Conservation (phyloP, 2,888 invertebrate genomes). For the Cheilosia vulpina region DNA sequence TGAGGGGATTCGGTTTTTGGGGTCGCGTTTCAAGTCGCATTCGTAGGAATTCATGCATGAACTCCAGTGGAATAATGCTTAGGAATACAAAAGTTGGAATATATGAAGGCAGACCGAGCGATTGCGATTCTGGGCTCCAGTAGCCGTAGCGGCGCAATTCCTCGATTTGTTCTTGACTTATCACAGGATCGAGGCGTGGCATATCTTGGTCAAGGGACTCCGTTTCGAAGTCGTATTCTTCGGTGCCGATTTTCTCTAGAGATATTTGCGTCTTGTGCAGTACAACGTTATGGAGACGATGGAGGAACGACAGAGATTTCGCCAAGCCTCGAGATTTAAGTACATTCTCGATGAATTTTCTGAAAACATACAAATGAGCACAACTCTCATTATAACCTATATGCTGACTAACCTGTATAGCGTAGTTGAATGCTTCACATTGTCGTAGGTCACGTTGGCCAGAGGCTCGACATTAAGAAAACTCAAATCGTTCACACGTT, state of each 20-base stretch:
- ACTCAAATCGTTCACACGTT: constrained; percentile 81
- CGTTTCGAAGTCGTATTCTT: constrained; percentile 81
- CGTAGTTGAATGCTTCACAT: constrained; percentile 84
- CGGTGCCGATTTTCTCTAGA: constrained; percentile 85
- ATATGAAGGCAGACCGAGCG: constrained; percentile 93
- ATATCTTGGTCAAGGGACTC: constrained; percentile 84
- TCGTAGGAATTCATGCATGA: constrained; percentile 95
- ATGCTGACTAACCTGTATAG: constrained; percentile 83
- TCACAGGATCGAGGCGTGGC: constrained; percentile 82
- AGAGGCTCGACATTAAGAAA: constrained; percentile 85
- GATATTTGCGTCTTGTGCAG: constrained; percentile 89
- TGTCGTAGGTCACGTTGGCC: constrained; percentile 84
- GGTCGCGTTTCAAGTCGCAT: constrained; percentile 93
- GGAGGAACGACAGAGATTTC: constrained; percentile 91
- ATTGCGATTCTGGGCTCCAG: constrained; percentile 90
- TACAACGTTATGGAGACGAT: constrained; percentile 88
- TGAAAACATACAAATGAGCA: constrained; percentile 77
- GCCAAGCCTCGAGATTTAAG: constrained; percentile 94
- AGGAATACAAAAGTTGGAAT: constrained; percentile 93
- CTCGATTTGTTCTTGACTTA: constrained; percentile 81
- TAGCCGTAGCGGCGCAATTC: constrained; percentile 86
- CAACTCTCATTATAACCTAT: not conserved
- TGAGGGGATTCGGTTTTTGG: constrained; percentile 92
- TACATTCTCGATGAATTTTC: constrained; percentile 93
- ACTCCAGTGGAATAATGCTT: constrained; percentile 92